Evolutionary conservation across 2,888 invertebrate genomes (phyloP), one percentile per base, ranked within the genome.

Genomic region (Spicauda simplicius): DNA sequence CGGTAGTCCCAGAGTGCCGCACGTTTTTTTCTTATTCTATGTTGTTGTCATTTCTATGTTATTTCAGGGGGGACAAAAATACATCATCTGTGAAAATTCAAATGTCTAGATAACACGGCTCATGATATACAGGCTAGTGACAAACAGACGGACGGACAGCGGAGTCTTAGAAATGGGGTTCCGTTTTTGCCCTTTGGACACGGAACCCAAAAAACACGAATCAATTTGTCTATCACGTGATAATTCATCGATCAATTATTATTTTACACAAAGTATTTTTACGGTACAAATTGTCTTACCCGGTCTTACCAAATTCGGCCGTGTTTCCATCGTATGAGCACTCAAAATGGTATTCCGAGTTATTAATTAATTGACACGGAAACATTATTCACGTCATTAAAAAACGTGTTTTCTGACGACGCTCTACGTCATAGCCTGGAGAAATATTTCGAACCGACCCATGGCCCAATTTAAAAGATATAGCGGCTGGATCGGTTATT

Each of bases 311-410:
- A 52, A 52, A 52, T 18, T 12, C 16, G 14, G 14, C 52, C 8
- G n/a, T 60, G 33, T 33, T 52, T 8, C n/a, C 18, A 8, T 37
- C 1, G 52, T 4, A 19, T 53, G 52, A 61, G 52, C 37, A 37
- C 11, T 37, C 19, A 61, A 53, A 61, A 52, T 61, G 52, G 61
- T 18, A 61, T 61, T 60, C 19, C 19, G 61, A 19, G 25, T 25
- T 25, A 20, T 20, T 53, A 63, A 59, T 48, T 52, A 57, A 55
- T 59, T 65, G 63, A 41, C 60, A 63, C 56, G 67, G 60, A 63
- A 61, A 64, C 20, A 54, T 37, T 64, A 67, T 45, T 45, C n/a
- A 67, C 70, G 68, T 70, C 63, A 70, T 58, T 59, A 59, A 45
- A 20, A 45, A 69, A 70, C 70, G 52, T 30, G 68, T 69, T 64